Evolutionary conservation across 2,888 invertebrate species (phyloP).

Genomic region (Sclerodermus sp.): DNA sequence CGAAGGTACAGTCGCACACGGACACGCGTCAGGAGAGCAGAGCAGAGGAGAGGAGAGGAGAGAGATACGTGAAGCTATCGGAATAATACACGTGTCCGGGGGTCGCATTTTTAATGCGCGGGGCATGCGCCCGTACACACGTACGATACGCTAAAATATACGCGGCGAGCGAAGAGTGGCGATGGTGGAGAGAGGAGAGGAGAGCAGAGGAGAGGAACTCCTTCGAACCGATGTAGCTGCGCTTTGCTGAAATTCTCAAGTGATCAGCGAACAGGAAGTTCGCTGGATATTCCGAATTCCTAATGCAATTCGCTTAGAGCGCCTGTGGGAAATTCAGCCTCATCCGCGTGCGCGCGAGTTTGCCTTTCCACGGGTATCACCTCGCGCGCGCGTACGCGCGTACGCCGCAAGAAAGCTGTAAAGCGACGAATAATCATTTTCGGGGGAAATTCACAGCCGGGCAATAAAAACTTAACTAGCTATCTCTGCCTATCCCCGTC

Average conservation of each 20-base stretch:
- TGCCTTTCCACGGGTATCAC: too few species aligned
- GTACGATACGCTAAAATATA: too few species aligned
- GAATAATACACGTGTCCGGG: too few species aligned
- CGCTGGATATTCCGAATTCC: slow-evolving; percentile 39
- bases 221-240: slow-evolving; percentile 27
- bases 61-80: too few species aligned
- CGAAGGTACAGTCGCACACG: too few species aligned
- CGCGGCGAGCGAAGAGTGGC: too few species aligned
- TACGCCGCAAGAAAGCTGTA: slow-evolving; percentile 27
- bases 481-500: too few species aligned
- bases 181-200: too few species aligned
- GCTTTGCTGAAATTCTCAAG: slow-evolving; percentile 39
- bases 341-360: not conserved
- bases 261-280: slow-evolving; percentile 39
- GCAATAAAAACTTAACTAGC: slow-evolving; percentile 26
- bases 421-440: slow-evolving; percentile 35
- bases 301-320: slow-evolving; percentile 39
- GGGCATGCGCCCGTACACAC: too few species aligned
- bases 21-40: not conserved
- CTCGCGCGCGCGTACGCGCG: too few species aligned
- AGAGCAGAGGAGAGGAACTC: too few species aligned
- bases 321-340: slow-evolving; percentile 33
- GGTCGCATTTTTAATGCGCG: too few species aligned
- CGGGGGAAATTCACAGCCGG: slow-evolving; percentile 21
- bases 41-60: not conserved